Evolutionary conservation across 2,797 vertebrate genomes (phyloP), one percentile per base, ranked within the genome.

Genomic region (Cirrhinus mrigala): DNA sequence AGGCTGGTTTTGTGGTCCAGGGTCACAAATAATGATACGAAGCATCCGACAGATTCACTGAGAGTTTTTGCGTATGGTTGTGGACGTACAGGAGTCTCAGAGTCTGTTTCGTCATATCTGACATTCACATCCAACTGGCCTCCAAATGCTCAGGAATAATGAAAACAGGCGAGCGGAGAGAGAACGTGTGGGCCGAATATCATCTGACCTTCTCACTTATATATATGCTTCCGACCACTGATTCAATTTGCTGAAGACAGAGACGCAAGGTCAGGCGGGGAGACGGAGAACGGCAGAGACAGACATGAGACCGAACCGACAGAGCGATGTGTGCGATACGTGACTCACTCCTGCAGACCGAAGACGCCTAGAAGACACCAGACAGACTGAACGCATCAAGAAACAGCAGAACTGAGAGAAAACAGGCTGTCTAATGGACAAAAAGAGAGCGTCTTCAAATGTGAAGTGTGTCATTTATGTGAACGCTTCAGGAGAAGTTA

Each of bases 121-220:
- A 73, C 81, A 56, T 33, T 79, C 81, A 82, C 29, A 86, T 69
- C 60, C 81, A 8, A 76, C 46, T 11, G 14, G 22, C 18, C n/a
- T 74, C 18, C 44, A 70, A 64, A 24, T 27, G 24, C 44, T 68
- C 66, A 40, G 66, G 33, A 60, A 52, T 27, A 50, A 68, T 68
- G 16, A 64, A 79, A 79, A 46, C 44, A 46, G 1, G 44, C 8
- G 44, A 44, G 77, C 15, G n/a, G 77, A 48, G 77, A 58, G 77
- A 52, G 79, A 68, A 50, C 33, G 64, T 54, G 79, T 81, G 79
- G 64, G 79, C 64, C 14, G 3, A 50, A 50, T 4, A 50, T 50
- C 48, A 15, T 15, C 48, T 54, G 79, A 81, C 79, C 48, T 52
- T 54, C 64, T 50, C 64, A 24, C 64, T 24, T 54, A 40, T 69